Base-by-base conservation (phyloP, 2,113 vertebrate species). In the Oriolus oriolus region DNA sequence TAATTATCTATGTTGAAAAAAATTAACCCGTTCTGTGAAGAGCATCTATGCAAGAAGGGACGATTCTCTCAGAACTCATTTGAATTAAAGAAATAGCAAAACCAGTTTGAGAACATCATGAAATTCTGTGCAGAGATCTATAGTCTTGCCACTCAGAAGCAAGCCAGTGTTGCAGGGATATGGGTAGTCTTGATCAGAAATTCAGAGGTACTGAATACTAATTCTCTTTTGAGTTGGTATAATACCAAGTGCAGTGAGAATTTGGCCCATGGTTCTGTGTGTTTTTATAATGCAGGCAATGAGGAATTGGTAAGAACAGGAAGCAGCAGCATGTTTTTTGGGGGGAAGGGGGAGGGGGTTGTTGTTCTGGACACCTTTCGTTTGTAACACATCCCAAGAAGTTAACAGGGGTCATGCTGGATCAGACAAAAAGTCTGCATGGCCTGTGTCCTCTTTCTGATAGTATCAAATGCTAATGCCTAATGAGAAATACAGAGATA, bases 41-140 rank as follows among this genome's bases (percentile, higher is more conserved):
- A 89, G 63, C 70, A 78, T 70, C 53, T 86, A 66, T 93, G 63
- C 61, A 93, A 66, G 44, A 82, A 94, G 69, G 41, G 82, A 53
- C 71, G 71, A 35, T 73, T 90, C 21, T 77, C 63, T 90, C 75
- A 95, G 73, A 87, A 60, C 50, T 74, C 44, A 45, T 61, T 75
- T 57, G 49, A 87, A 80, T 77, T 93, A 92, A 79, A 84, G 70
- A 65, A 80, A 86, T 70, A 79, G 77, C 68, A 93, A 86, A 84
- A 96, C 61, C 13, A n/a, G 28, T 92, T 93, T 42, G 77, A 61
- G 37, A 69, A 89, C 74, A 79, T n/a, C 59, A 66, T 60, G 84
- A 91, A 96, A 95, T 88, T 80, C 35, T 81, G 53, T 60, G 56
- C 16, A 77, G 35, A 57, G 33, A 16, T 41, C 37, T 61, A 7